These are phyloP conservation scores for Acrocephalus arundinaceus DNA, from an alignment of 2,113 vertebrate species.

Conservation along the genomic window DNA sequence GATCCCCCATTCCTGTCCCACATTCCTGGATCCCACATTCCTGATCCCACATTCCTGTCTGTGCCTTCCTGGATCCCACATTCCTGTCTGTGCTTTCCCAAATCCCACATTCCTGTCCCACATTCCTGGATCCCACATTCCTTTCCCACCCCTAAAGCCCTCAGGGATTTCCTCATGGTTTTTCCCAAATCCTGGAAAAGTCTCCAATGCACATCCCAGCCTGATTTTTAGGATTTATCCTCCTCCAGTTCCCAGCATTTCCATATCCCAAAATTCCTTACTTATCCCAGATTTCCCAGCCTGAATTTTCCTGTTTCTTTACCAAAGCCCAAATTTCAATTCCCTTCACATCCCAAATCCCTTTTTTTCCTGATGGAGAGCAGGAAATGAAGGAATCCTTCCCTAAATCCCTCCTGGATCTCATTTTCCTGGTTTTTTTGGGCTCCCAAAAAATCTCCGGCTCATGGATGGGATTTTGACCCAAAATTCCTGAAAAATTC, in stretches of 20 bases:
- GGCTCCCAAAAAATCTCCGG: not conserved
- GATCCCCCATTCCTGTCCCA: not conserved
- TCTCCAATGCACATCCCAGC: not conserved
- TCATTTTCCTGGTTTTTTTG: not conserved
- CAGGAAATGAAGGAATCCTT: not conserved
- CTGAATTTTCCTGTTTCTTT: not conserved
- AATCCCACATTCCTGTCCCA: not conserved
- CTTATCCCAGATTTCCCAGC: not conserved
- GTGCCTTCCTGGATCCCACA: too few species aligned
- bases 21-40: not conserved
- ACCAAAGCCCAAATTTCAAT: not conserved
- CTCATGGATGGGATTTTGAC: accelerated
- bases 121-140: not conserved
- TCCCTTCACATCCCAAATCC: not conserved
- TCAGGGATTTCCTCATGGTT: not conserved
- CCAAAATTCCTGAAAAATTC: not conserved
- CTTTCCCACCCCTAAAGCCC: not conserved
- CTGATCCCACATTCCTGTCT: not conserved
- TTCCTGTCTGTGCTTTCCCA: too few species aligned
- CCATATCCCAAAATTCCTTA: not conserved
- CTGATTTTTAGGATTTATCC: not conserved
- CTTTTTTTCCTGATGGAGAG: not conserved
- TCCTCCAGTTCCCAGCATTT: not conserved
- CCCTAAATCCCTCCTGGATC: not conserved
- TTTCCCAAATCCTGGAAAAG: not conserved